Percentiles rank a stretch among this genome's conserved stretches.
Conservation (phyloP, 2,888 invertebrate genomes). For the Xanthorhoe spadicearia region DNA sequence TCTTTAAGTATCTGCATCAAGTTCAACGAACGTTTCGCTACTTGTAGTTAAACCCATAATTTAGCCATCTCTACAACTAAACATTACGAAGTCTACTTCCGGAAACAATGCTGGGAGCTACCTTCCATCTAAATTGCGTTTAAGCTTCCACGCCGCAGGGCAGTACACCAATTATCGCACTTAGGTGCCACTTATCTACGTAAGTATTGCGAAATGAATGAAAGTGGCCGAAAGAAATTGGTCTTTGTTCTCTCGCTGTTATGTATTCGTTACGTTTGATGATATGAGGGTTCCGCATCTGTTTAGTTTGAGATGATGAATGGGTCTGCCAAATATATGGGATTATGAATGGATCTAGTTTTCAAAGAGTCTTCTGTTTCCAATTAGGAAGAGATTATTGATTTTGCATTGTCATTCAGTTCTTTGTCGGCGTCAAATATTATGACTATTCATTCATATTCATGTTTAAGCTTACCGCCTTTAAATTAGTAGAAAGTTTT, state of each 20-base stretch:
- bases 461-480: slow-evolving; percentile 8
- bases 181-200: slow-evolving; percentile 30
- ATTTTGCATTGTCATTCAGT: slow-evolving; percentile 17
- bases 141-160: slow-evolving; percentile 30
- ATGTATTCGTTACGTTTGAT: slow-evolving; percentile 39
- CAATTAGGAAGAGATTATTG: slow-evolving; percentile 19
- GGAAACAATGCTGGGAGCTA: slow-evolving; percentile 40
- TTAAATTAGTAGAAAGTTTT: slow-evolving; percentile 18
- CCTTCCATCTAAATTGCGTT: slow-evolving; percentile 20
- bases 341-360: slow-evolving; percentile 21
- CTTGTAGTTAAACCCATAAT: slow-evolving; percentile 11
- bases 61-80: slow-evolving; percentile 8
- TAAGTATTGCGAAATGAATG: slow-evolving; percentile 37
- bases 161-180: slow-evolving; percentile 34
- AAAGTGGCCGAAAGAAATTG: slow-evolving; percentile 34
- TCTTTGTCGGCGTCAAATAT: slow-evolving; percentile 17
- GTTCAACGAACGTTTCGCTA: background rate
- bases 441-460: slow-evolving; percentile 12
- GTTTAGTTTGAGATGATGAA: slow-evolving; percentile 24
- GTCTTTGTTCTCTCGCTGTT: slow-evolving; percentile 39
- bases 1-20: background rate
- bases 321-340: slow-evolving; percentile 16
- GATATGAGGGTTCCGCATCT: slow-evolving; percentile 25
- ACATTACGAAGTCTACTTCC: slow-evolving; percentile 31
- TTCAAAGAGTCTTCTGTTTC: slow-evolving; percentile 10